Evolutionary conservation across 2,113 vertebrate species (phyloP).

Genomic region (Setophaga coronata): DNA sequence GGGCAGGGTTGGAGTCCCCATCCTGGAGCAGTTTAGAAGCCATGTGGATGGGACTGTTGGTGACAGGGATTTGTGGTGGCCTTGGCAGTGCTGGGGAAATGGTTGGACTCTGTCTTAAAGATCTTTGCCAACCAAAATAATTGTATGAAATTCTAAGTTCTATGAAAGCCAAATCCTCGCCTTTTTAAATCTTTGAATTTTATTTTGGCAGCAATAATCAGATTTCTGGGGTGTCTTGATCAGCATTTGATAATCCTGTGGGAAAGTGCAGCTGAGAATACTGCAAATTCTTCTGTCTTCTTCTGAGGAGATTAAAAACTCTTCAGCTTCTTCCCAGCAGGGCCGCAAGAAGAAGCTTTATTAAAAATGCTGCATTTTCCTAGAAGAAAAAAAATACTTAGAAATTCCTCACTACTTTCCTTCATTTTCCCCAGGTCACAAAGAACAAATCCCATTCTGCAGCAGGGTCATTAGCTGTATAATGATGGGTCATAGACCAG

Average conservation of each 20-base stretch:
- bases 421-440: background rate
- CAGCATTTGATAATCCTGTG: background rate
- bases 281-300: background rate
- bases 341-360: background rate
- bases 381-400: background rate
- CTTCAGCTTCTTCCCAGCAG: background rate
- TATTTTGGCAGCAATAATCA: background rate
- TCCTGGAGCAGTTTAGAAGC: background rate
- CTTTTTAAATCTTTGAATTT: background rate
- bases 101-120: background rate
- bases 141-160: background rate
- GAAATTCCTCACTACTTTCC: background rate
- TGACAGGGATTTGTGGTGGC: too few relatives aligned
- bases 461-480: background rate
- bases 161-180: background rate
- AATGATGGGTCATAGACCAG: background rate
- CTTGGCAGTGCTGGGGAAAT: too few relatives aligned
- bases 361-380: background rate
- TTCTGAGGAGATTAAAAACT: background rate
- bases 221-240: background rate
- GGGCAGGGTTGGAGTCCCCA: background rate
- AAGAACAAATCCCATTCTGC: background rate
- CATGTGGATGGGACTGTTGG: accelerated
- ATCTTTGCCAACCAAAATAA: background rate
- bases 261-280: background rate